phyloP scores from a whole-genome alignment of 2,888 invertebrate species.

The Syrista parreyssii region DNA sequence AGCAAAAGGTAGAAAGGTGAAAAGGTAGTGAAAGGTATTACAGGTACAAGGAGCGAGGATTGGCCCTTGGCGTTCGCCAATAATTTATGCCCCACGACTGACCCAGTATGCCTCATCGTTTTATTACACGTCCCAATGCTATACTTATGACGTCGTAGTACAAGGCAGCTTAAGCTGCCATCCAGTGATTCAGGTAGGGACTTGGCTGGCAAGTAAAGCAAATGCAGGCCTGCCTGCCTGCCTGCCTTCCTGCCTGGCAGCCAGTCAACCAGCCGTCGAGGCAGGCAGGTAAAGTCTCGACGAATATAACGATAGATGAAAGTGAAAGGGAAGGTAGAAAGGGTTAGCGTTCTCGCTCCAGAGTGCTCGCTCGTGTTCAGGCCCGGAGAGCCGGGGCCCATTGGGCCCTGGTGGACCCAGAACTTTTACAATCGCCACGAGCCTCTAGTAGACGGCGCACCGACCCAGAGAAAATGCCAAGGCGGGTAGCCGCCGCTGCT shows the following conservation, averaged over 20 bases:
- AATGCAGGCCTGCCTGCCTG: neutral
- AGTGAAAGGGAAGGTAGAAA: slow-evolving; percentile 66
- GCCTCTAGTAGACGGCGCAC: slow-evolving; percentile 35
- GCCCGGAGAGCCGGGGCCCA: slow-evolving; percentile 10
- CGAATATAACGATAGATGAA: slow-evolving; percentile 55
- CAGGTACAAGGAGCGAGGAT: neutral
- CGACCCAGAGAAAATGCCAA: slow-evolving; percentile 37
- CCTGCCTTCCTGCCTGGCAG: neutral
- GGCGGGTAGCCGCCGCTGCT: neutral
- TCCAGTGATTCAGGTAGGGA: neutral
- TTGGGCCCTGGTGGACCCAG: slow-evolving; percentile 29
- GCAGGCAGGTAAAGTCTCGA: slow-evolving; percentile 15
- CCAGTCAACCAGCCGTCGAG: slow-evolving; percentile 35
- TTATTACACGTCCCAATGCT: slow-evolving; percentile 22
- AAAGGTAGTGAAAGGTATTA: neutral
- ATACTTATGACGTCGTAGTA: neutral
- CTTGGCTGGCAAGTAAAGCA: neutral
- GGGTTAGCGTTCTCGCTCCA: slow-evolving; percentile 49
- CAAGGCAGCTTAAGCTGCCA: neutral
- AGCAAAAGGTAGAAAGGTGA: neutral
- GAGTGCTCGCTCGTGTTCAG: slow-evolving; percentile 24
- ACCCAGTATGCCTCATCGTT: slow-evolving; percentile 29
- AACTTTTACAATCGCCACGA: slow-evolving; percentile 53
- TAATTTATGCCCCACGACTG: neutral
- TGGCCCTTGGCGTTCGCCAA: neutral